Base-by-base conservation (phyloP, 2,113 vertebrate genomes). In the Numida meleagris region DNA sequence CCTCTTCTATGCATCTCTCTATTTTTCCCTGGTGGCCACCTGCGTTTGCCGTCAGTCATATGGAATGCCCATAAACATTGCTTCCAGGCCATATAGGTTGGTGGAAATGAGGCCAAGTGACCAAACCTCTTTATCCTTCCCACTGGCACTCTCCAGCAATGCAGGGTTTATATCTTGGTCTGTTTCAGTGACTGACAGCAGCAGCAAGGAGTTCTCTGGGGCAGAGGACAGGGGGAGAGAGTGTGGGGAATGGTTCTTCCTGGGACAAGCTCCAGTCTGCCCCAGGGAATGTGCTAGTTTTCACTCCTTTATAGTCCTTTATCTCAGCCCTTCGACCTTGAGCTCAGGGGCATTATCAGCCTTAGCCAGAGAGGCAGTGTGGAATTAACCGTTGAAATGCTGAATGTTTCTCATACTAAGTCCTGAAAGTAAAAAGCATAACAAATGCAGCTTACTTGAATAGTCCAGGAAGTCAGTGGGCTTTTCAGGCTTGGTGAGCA, bases 91-190 rank as follows among this genome's bases (percentile, higher is more conserved):
- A 1, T 72, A 65, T 6, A 11, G 20, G 38, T 73, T 1, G 53
- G 70, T 88, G 79, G 61, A 90, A 90, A 76, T 67, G 81, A 65
- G 57, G 66, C 83, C 74, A 38, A 74, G 73, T 78, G 89, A 72
- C 84, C 83, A 76, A 88, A 71, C 3, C 48, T 58, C 65, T 53
- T 31, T 61, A 34, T 59, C 73, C 57, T 70, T 74, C 58, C 78
- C 79, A 85, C 46, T 61, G 63, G 19, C 67, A 59, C 83, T 53
- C 46, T 74, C 66, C 79, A 71, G 78, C 66, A 94, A 65, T 88
- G 88, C 86, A 96, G 96, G 97, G 98, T 98, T 98, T 98, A 58
- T 96, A 53, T 76, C 96, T 86, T 95, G 95, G 95, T 98, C 95
- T 93, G 97, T 98, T 94, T 79, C 94, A 77, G 92, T 96, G 96